phyloP scores from a whole-genome alignment of 2,797 vertebrate genomes.

The Paramormyrops hopkinsi region DNA sequence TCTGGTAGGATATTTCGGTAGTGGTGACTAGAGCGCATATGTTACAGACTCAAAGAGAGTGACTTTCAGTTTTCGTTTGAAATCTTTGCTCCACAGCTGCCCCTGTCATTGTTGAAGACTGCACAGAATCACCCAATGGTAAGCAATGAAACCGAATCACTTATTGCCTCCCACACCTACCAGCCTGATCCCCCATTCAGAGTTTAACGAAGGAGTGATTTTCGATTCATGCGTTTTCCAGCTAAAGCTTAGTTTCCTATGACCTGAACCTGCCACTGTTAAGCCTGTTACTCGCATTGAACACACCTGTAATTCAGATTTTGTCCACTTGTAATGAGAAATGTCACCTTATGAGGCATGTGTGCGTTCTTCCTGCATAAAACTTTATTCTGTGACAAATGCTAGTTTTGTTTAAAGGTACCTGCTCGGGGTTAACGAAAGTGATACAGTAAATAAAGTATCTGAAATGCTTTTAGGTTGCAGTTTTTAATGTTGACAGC shows the following conservation, averaged over 20 bases:
- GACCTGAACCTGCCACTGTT: background rate
- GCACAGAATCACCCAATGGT: constrained; percentile 99
- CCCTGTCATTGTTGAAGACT: constrained; percentile 87
- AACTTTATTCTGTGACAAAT: background rate
- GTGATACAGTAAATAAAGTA: background rate
- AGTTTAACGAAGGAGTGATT: background rate
- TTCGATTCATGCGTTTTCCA: background rate
- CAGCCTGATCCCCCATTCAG: background rate
- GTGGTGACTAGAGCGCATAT: background rate
- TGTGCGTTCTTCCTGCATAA: background rate
- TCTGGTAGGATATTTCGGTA: background rate
- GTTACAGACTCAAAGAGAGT: background rate
- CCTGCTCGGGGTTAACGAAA: background rate
- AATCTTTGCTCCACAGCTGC: constrained; percentile 67
- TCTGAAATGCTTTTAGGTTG: background rate
- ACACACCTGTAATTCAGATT: background rate
- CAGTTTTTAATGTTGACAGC: background rate
- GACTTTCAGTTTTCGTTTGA: constrained; percentile 20
- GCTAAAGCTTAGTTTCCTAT: background rate
- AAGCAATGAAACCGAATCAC: constrained; percentile 43
- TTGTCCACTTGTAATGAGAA: background rate
- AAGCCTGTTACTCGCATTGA: background rate
- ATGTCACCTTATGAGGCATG: background rate
- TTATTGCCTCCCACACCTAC: background rate
- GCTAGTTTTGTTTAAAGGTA: background rate